phyloP scores from a whole-genome alignment of 2,888 invertebrate genomes.

The Meiosimyza decipiens region DNA sequence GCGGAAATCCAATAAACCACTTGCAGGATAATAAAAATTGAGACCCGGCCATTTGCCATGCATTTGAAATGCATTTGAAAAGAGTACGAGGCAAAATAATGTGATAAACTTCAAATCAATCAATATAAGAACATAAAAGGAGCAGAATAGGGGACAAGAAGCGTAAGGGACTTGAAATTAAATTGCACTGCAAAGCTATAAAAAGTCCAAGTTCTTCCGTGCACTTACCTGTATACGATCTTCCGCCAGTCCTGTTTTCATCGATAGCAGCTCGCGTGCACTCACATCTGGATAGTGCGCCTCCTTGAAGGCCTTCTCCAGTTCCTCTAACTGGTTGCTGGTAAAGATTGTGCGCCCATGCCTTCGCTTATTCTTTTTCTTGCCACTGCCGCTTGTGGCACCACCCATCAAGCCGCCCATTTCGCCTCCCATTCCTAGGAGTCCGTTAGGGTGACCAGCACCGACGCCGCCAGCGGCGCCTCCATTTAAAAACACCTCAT shows the following conservation, averaged over 20 bases:
- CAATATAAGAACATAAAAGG: slow-evolving; percentile 22
- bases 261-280: slow-evolving; percentile 91
- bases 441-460: slow-evolving; percentile 42
- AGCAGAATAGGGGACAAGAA: not conserved
- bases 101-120: slow-evolving; percentile 22
- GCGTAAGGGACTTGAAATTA: not conserved
- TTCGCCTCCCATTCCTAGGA: slow-evolving; percentile 38
- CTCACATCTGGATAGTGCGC: slow-evolving; percentile 99
- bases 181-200: slow-evolving; percentile 21
- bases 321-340: slow-evolving; percentile 97
- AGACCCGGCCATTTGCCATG: not conserved
- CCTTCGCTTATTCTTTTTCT: slow-evolving; percentile 94
- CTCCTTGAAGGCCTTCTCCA: slow-evolving; percentile 99
- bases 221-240: slow-evolving; percentile 90
- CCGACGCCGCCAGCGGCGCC: slow-evolving; percentile 44
- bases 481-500: slow-evolving; percentile 45
- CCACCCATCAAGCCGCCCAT: slow-evolving; percentile 45
- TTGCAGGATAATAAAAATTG: slow-evolving; percentile 27
- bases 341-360: slow-evolving; percentile 99
- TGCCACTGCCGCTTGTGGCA: slow-evolving; percentile 62
- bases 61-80: not conserved
- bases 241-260: slow-evolving; percentile 91
- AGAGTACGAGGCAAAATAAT: too few species aligned
- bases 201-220: not conserved
- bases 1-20: slow-evolving; percentile 28